Evolutionary conservation across 2,888 invertebrate genomes (phyloP).

Genomic region (Tipula helvola): DNA sequence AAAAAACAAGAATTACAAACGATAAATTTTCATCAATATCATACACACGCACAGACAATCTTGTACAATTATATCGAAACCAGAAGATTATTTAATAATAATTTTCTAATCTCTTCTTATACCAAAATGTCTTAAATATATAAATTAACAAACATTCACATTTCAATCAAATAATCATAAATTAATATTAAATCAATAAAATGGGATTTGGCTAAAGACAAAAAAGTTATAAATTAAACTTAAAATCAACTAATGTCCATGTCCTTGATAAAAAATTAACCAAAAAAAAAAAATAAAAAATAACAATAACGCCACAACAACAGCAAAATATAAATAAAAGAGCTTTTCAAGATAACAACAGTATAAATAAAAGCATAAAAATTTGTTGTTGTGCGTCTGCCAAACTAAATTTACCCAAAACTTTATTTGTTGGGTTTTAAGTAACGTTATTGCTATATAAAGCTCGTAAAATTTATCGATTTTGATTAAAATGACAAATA

Average conservation of each 20-base stretch:
- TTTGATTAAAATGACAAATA: not conserved
- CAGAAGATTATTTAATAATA: conserved; percentile 4
- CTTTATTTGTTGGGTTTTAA: not conserved
- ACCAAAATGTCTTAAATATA: not conserved
- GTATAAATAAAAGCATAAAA: not conserved
- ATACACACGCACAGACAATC: not conserved
- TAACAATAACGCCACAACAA: not conserved
- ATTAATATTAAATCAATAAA: not conserved
- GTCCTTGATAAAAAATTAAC: not conserved
- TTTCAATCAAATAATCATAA: conserved; percentile 4
- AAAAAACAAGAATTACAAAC: not conserved
- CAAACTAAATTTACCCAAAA: not conserved
- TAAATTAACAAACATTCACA: not conserved
- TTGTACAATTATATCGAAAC: not conserved
- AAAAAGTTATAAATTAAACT: conserved; percentile 1
- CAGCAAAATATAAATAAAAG: not conserved
- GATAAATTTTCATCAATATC: not conserved
- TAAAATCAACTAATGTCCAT: not conserved
- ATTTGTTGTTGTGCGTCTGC: not conserved
- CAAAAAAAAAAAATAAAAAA: not conserved
- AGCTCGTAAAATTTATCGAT: not conserved
- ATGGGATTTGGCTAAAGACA: conserved; percentile 4
- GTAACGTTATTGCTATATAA: not conserved
- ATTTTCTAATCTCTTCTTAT: not conserved
- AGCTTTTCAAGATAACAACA: not conserved